Conservation (phyloP, 92 coral and sea anemone species). For the Umimayanthus kanabou region DNA sequence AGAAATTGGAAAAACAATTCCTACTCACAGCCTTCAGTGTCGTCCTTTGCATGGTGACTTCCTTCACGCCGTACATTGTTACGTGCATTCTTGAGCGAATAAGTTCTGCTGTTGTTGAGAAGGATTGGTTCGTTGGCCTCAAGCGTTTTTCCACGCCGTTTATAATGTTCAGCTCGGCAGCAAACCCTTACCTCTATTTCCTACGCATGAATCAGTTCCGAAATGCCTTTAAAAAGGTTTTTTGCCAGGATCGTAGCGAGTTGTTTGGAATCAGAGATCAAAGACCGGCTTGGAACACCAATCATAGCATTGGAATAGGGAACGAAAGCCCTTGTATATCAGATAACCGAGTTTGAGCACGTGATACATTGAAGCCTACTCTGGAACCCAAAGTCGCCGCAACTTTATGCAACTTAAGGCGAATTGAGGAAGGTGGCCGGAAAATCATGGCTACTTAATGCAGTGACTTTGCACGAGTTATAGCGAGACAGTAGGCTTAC, state of each 20-base stretch:
- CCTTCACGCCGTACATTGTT: slow-evolving; percentile 11
- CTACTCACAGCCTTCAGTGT: not conserved
- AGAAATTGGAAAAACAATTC: not conserved
- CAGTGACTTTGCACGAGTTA: too few species aligned
- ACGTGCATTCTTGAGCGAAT: not conserved
- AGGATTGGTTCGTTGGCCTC: not conserved
- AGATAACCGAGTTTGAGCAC: not conserved
- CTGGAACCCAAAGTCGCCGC: too few species aligned
- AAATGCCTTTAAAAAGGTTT: not conserved
- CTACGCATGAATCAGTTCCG: not conserved
- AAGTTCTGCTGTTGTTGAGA: not conserved
- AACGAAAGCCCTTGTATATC: not conserved
- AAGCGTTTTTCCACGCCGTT: slow-evolving; percentile 3
- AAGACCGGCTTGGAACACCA: not conserved
- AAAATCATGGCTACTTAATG: too few species aligned
- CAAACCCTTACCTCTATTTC: slow-evolving; percentile 3
- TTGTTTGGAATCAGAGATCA: not conserved
- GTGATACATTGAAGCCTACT: too few species aligned
- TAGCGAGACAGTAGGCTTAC: too few species aligned
- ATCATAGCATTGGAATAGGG: not conserved
- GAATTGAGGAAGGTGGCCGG: too few species aligned
- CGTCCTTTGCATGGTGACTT: not conserved
- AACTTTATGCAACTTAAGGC: too few species aligned
- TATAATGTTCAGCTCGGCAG: slow-evolving; percentile 1
- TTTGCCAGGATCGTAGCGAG: not conserved